Base-by-base conservation (phyloP, 2,113 vertebrate genomes). In the Pachypanchax playfairii region DNA sequence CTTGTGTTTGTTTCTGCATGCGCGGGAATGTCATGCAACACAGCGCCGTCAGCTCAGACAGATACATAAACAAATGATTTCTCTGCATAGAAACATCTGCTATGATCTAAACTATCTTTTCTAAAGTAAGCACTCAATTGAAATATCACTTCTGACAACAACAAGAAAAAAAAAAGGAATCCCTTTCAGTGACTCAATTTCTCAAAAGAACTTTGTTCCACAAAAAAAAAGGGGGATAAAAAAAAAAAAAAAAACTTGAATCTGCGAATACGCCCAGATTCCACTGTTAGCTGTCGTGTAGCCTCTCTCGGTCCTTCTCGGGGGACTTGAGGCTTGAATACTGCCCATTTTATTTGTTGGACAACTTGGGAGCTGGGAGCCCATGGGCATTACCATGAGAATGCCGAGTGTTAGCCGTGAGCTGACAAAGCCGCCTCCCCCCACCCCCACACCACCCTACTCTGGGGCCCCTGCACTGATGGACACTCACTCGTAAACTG, bases 401-500 rank as follows among this genome's bases (percentile, higher is more conserved):
- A 96, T 96, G 91, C 91, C 18, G 53, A 77, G 92, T 93, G 94
- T 95, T 95, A 87, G 91, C 92, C 93, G 90, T 91, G 85, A 94
- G 93, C 94, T 94, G 93, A 96, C 95, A 96, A 96, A 95, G 94
- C 94, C 91, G 85, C 82, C 86, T 88, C 39, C 90, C 92, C 92
- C 89, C 88, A 73, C 70, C 47, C 25, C 82, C 86, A 89, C 6
- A 90, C 92, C 92, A 90, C 88, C 76, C 74, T 87, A 91, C 88
- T 87, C 79, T 69, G 65, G 75, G 91, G 79, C 85, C 92, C 92
- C 94, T 93, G 92, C 93, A 92, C 90, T 92, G 94, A 95, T 94
- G 94, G 94, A 95, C 94, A 95, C 95, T 95, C 94, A 94, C 89
- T 90, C 91, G 94, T 95, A 96, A 95, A 96, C 93, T 93, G 92